A percentile compares a stretch with the other conserved stretches of the same genome.
phyloP scores from a whole-genome alignment of 2,797 vertebrate genomes.

The Protonibea diacanthus region DNA sequence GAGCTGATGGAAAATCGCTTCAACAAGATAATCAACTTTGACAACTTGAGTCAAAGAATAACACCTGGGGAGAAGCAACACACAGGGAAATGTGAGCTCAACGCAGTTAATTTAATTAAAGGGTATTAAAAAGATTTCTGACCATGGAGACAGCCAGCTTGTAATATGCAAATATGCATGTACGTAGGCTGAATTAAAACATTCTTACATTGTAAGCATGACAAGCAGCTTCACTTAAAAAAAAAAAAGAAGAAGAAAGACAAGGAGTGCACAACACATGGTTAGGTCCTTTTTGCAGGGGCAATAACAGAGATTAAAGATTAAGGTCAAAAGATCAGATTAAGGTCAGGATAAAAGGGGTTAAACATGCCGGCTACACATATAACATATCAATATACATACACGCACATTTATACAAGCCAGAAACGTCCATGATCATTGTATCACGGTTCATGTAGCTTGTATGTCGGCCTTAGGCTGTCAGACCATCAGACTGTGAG shows the following conservation, averaged over 20 bases:
- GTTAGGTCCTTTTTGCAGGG: constrained; percentile 13
- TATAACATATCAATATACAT: constrained; percentile 10
- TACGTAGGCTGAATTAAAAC: background rate
- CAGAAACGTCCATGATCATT: constrained; percentile 6
- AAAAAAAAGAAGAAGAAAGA: background rate
- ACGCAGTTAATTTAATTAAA: background rate
- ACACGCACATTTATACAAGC: background rate
- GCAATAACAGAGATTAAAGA: constrained; percentile 62
- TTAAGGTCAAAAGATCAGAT: constrained; percentile 69
- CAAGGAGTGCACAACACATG: constrained; percentile 3
- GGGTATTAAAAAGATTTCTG: background rate
- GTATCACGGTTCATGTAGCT: constrained; percentile 1
- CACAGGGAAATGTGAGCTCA: background rate
- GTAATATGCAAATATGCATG: background rate
- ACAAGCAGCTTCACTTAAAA: background rate
- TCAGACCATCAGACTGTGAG: constrained; percentile 30
- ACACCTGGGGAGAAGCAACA: too few species aligned
- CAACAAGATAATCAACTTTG: background rate
- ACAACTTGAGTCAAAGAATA: background rate
- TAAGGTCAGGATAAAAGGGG: constrained; percentile 47
- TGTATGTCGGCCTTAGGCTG: constrained; percentile 20
- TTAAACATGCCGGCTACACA: constrained; percentile 28
- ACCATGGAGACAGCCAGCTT: background rate
- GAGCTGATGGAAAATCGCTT: background rate
- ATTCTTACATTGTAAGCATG: background rate